Conservation (phyloP, 1,140 invertebrate genomes). For the Pseudomyrmex flavicornis region DNA sequence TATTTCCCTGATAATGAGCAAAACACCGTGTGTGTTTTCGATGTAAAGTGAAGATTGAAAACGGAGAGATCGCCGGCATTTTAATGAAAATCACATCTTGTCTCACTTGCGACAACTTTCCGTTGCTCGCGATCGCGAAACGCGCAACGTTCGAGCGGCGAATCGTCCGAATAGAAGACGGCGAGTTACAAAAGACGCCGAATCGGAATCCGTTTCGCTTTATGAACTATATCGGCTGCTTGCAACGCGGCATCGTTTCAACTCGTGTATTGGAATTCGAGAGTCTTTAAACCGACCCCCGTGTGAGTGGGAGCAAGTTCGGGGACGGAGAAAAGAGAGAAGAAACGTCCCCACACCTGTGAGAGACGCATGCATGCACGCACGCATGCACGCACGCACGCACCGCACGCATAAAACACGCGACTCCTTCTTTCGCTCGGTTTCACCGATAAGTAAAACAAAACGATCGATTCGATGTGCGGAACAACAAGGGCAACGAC, state of each 20-base stretch:
- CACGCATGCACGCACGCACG: constrained; percentile 10
- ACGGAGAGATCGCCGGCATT: neutral
- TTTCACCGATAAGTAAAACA: constrained; percentile 55
- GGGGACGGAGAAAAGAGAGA: neutral
- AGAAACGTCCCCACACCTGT: constrained; percentile 40
- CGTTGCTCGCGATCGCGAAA: constrained; percentile 10
- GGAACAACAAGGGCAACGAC: constrained; percentile 15
- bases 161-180: constrained; percentile 57
- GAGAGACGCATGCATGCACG: constrained; percentile 14
- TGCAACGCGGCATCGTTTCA: constrained; percentile 67
- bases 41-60: neutral
- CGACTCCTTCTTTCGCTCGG: constrained; percentile 2
- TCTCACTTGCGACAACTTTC: neutral
- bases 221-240: constrained; percentile 73
- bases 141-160: neutral
- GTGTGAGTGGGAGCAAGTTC: constrained; percentile 15
- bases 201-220: constrained; percentile 78
- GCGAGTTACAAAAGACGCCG: constrained; percentile 74
- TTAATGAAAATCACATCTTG: neutral
- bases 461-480: constrained; percentile 67
- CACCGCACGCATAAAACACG: constrained; percentile 14
- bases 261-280: constrained; percentile 59
- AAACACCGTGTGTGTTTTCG: no score
- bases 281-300: constrained; percentile 47
- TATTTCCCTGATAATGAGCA: neutral